A percentile compares a stretch with the other conserved stretches of the same genome.
Evolutionary conservation across 2,797 vertebrate genomes (phyloP).

Genomic region (Lagocephalus sceleratus): DNA sequence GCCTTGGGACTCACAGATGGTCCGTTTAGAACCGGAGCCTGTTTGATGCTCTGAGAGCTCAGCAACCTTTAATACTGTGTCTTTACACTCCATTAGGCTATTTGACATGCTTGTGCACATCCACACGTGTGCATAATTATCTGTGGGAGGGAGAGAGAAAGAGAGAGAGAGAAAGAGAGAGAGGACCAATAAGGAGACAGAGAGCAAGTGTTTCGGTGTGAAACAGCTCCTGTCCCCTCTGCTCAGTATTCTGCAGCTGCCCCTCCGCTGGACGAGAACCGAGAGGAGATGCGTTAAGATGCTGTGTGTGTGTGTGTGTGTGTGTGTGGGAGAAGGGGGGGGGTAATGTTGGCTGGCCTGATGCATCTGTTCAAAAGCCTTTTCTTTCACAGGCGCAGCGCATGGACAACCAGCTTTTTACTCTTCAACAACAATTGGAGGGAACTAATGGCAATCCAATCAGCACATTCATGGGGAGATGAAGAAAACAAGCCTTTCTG

Average conservation of each 20-base stretch:
- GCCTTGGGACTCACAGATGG: constrained; percentile 60
- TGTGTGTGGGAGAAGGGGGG: constrained; percentile 23
- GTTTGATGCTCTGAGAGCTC: constrained; percentile 35
- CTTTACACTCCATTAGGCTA: constrained; percentile 31
- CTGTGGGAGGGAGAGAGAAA: background rate
- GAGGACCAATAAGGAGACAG: constrained; percentile 12
- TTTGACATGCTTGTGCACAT: constrained; percentile 22
- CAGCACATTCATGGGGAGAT: constrained; percentile 2
- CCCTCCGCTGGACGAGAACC: constrained; percentile 50
- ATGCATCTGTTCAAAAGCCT: constrained; percentile 60
- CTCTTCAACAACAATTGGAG: constrained; percentile 24
- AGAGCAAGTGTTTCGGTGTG: constrained; percentile 45
- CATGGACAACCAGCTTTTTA: constrained; percentile 41
- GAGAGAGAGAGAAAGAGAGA: background rate
- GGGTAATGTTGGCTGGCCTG: constrained; percentile 35
- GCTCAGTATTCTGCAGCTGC: constrained; percentile 64
- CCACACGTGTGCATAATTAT: constrained; percentile 8
- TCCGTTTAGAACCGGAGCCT: constrained; percentile 44
- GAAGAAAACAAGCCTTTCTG: background rate
- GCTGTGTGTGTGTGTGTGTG: constrained; percentile 19
- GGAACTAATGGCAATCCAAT: constrained; percentile 15
- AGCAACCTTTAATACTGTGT: constrained; percentile 33
- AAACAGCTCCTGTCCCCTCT: constrained; percentile 55
- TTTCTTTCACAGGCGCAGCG: constrained; percentile 50
- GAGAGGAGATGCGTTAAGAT: constrained; percentile 59